phyloP scores from a whole-genome alignment of 2,888 invertebrate genomes.

The Pardosa pseudoannulata region DNA sequence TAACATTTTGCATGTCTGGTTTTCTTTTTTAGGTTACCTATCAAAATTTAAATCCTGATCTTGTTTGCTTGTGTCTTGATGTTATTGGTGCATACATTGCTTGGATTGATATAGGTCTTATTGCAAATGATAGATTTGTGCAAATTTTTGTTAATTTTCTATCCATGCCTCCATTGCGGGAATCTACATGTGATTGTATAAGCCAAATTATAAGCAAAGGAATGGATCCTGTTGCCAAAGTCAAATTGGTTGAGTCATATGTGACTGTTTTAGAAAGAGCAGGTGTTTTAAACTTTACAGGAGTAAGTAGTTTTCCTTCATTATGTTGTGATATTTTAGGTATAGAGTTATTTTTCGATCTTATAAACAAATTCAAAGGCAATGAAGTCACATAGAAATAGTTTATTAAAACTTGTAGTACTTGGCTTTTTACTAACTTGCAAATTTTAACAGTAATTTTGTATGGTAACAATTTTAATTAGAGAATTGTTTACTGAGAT shows the following conservation, averaged over 20 bases:
- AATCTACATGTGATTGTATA: slow-evolving; percentile 80
- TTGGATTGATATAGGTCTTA: slow-evolving; percentile 81
- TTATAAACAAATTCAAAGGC: too few species aligned
- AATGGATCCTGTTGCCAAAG: slow-evolving; percentile 81
- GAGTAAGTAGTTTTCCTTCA: slow-evolving; percentile 75
- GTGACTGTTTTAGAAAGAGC: slow-evolving; percentile 78
- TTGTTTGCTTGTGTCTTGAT: slow-evolving; percentile 79
- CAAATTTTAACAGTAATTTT: too few species aligned
- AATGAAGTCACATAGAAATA: too few species aligned
- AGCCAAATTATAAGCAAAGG: slow-evolving; percentile 80
- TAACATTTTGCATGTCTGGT: too few species aligned
- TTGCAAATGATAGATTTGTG: slow-evolving; percentile 81
- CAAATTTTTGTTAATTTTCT: slow-evolving; percentile 79
- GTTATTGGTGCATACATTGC: slow-evolving; percentile 80
- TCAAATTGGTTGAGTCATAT: slow-evolving; percentile 80
- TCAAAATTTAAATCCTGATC: slow-evolving; percentile 77
- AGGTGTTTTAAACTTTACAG: slow-evolving; percentile 77
- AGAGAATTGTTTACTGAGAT: too few species aligned
- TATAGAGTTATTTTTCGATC: too few species aligned
- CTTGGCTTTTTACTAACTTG: too few species aligned
- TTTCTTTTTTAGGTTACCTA: slow-evolving; percentile 78
- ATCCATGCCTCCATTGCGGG: slow-evolving; percentile 76
- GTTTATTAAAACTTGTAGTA: too few species aligned
- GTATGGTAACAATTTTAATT: too few species aligned
- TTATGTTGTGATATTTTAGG: too few species aligned